Percentiles rank a stretch among this genome's conserved stretches.
These are phyloP conservation scores for Pachyramphus minor DNA, from an alignment of 2,113 vertebrate genomes.

Conservation along the genomic window DNA sequence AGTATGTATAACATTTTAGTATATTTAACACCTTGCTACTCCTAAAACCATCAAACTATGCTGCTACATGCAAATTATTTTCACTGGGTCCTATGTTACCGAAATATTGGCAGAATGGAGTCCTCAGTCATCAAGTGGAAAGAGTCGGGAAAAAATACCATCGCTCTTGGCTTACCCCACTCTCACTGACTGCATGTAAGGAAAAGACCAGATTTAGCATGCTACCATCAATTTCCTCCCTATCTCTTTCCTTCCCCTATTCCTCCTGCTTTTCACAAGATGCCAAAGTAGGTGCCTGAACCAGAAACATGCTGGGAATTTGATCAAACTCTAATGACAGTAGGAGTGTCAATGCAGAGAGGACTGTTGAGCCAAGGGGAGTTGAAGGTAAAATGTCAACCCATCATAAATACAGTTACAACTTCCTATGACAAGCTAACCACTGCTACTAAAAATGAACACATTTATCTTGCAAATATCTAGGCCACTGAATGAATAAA, in stretches of 20 bases:
- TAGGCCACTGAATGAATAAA: not conserved
- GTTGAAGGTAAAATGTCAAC: not conserved
- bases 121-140: not conserved
- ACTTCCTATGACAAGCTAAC: not conserved
- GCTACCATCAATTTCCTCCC: not conserved
- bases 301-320: not conserved
- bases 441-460: not conserved
- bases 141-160: not conserved
- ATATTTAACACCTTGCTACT: not conserved
- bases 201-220: not conserved
- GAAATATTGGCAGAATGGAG: not conserved
- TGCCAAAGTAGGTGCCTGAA: not conserved
- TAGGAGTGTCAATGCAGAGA: not conserved
- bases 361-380: not conserved
- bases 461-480: not conserved
- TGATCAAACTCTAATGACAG: not conserved
- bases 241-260: not conserved
- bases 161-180: not conserved
- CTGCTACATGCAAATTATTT: not conserved
- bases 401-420: not conserved
- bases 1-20: no score
- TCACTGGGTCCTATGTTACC: not conserved
- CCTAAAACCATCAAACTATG: not conserved
- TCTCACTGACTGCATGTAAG: not conserved
- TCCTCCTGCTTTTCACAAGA: not conserved